A percentile compares a stretch with the other conserved stretches of the same genome.
Conservation (phyloP, 1,140 invertebrate species). For the Conopomorpha cramerella region DNA sequence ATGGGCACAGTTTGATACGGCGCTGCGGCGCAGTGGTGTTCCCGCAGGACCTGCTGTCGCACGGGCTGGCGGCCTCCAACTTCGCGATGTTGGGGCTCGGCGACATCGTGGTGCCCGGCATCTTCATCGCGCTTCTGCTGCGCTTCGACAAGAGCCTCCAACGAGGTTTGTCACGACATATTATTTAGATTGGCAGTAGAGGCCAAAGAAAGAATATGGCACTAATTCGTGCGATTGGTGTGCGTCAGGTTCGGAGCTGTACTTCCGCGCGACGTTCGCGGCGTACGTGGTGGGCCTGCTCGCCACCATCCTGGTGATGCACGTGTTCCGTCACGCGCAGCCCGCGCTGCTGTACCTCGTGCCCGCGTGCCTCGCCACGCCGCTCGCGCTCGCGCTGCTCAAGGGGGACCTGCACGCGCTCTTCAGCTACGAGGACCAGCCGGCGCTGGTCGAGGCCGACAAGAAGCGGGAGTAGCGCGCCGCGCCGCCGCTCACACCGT, state of each 20-base stretch:
- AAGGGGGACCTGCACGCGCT: slow-evolving; percentile 90
- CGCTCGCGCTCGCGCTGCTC: slow-evolving; percentile 82
- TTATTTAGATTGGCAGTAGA: too few relatives aligned
- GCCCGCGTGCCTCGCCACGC: slow-evolving; percentile 91
- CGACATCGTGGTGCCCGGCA: slow-evolving; percentile 98
- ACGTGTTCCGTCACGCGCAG: slow-evolving; percentile 98
- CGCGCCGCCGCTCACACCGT: too few relatives aligned
- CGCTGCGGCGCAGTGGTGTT: slow-evolving; percentile 95
- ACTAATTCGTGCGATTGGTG: too few relatives aligned
- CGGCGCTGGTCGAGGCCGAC: slow-evolving; percentile 15
- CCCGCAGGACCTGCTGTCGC: slow-evolving; percentile 95
- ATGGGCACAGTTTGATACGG: too few relatives aligned
- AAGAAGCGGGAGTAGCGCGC: slow-evolving; percentile 44
- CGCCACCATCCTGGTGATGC: slow-evolving; percentile 96
- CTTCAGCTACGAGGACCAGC: slow-evolving; percentile 64
- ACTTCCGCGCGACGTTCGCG: slow-evolving; percentile 92
- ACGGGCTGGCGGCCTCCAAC: slow-evolving; percentile 89
- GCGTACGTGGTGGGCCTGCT: slow-evolving; percentile 95
- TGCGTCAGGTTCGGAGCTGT: slow-evolving; percentile 83
- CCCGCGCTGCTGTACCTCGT: slow-evolving; percentile 97
- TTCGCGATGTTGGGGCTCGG: slow-evolving; percentile 99
- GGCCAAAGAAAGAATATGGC: too few relatives aligned
- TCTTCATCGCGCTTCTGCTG: slow-evolving; percentile 96
- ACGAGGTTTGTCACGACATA: too few relatives aligned
- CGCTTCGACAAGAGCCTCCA: slow-evolving; percentile 94